Evolutionary conservation across 2,888 invertebrate species (phyloP), one percentile per base, ranked within the genome.

Genomic region (Polyploca ridens): DNA sequence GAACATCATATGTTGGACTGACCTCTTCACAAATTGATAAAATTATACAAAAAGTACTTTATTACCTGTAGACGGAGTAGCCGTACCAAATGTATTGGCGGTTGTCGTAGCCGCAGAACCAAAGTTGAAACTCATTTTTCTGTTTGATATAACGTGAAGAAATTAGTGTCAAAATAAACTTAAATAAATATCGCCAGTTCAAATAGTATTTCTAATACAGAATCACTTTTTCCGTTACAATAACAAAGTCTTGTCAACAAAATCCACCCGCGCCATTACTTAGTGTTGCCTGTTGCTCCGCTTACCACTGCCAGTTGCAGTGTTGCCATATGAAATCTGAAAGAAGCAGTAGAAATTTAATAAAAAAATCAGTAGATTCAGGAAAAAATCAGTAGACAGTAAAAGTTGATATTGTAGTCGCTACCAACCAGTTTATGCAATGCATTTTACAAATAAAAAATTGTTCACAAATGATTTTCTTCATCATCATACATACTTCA

Each of bases 61-160:
- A 65, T 74, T 82, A 90, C 92, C 92, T 71, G 89, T 81, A n/a
- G 89, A 79, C 38, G 86, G 78, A 19, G 91, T 85, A 33, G 85
- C 70, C 44, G 90, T 88, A 41, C 91, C 90, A 69, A 93, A 93
- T 5, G 90, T 84, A 77, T 77, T 77, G 16, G 77, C 85, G 5
- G 89, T 62, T 7, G 91, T 90, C 14, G 93, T 90, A 33, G 89
- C 84, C 13, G 86, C 66, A 13, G 83, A 73, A 64, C 89, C 88
- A 64, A 92, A 90, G 64, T 69, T 81, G 66, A 87, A 90, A 87
- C 81, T 91, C 92, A 92, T 92, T 33, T 69, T 82, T 69, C 14
- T 58, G 33, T 35, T 33, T 61, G 64, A 68, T 44, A 19, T 41
- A 58, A 13, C 10, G 19, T 27, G 0, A 11, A 19, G 10, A 13